Base-by-base conservation (phyloP, 2,797 vertebrate species). In the Dallia pectoralis region DNA sequence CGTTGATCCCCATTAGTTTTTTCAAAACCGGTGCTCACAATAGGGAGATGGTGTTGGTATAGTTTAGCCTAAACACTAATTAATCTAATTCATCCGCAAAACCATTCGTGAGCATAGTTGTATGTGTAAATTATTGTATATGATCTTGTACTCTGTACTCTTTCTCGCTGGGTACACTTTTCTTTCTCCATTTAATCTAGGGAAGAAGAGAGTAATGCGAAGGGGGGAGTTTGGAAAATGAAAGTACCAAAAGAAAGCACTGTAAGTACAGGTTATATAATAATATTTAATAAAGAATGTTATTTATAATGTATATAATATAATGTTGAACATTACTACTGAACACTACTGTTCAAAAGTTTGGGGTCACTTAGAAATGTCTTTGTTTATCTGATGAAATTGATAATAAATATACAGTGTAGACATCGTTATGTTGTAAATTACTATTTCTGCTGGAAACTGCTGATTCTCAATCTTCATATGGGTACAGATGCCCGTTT, bases 191-290 rank as follows among this genome's bases (percentile, higher is more conserved):
- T 47, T 16, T 3, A 48, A 61, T 53, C 29, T 81, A 99, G 98
- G 97, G 97, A 99, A 91, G 98, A 99, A 79, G 96, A 97, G 89
- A 97, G 96, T 88, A 99, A 99, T 83, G 96, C 97, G 51, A 97
- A 96, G 87, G 98, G 97, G 33, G 97, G 96, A 0, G 91, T 96
- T 19, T 98, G 97, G 97, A 98, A 98, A 91, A 98, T 98, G 95
- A 99, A 99, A 93, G 94, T 98, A 49, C 93, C 95, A 64, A 99
- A 99, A 90, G 97, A 96, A 79, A 94, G 91, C 87, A 95, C 95
- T 63, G 97, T 98, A 92, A 77, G 95, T 91, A 22, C 5, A 30
- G 22, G 3, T 29, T 59, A 25, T 59, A 25, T 59, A 25, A 25
- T 59, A 59, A 25, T 27, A 11, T 25, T 59, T 59, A 4, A 59